These are phyloP conservation scores for Mobula birostris DNA, from an alignment of 2,113 vertebrate genomes.

Conservation along the genomic window DNA sequence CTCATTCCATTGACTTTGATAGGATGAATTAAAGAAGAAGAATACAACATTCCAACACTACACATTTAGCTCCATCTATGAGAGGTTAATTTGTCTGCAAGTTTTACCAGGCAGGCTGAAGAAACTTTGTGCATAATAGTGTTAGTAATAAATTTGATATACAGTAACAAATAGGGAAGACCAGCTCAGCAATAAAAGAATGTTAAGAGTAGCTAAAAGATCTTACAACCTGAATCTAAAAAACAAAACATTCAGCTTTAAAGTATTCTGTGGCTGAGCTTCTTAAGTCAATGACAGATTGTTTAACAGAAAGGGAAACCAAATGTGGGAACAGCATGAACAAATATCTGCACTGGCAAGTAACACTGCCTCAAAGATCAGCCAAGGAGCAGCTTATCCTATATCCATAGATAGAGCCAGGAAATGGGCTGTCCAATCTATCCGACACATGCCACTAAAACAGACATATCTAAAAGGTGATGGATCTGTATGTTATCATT, in stretches of 20 bases:
- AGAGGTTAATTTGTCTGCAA: too few relatives aligned
- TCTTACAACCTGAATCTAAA: not conserved
- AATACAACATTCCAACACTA: too few relatives aligned
- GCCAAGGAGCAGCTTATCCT: not conserved
- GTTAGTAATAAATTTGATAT: not conserved
- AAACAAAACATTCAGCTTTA: not conserved
- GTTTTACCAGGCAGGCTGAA: too few relatives aligned
- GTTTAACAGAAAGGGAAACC: not conserved
- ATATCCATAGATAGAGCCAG: not conserved
- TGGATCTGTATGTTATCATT: not conserved
- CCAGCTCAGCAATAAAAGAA: not conserved
- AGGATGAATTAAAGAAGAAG: too few relatives aligned
- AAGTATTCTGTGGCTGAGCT: not conserved
- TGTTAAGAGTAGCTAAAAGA: not conserved
- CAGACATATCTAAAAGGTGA: not conserved
- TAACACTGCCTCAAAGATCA: not conserved
- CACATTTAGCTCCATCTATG: too few relatives aligned
- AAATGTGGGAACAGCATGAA: not conserved
- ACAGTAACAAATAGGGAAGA: not conserved
- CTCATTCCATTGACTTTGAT: too few relatives aligned
- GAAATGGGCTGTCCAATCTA: not conserved
- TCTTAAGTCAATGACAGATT: not conserved
- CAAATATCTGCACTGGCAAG: not conserved
- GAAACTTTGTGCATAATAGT: too few relatives aligned
- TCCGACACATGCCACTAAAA: too few relatives aligned